These are phyloP conservation scores for Diabrotica undecimpunctata DNA, from an alignment of 1,140 invertebrate species.

Conservation along the genomic window DNA sequence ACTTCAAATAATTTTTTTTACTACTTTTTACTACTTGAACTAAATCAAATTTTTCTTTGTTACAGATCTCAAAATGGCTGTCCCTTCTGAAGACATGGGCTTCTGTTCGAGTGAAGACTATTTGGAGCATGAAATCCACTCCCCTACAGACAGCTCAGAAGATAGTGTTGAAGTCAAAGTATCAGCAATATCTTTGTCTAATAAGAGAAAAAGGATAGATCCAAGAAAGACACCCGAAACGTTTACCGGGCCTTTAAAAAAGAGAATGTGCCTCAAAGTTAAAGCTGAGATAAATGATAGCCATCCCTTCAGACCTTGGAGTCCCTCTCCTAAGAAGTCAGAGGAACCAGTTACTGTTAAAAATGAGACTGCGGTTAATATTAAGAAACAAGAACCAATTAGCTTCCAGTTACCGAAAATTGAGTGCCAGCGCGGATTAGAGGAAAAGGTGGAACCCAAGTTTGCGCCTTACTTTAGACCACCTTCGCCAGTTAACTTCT, in stretches of 20 bases:
- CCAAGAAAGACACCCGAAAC: conserved; percentile 52
- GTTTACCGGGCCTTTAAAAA: conserved; percentile 59
- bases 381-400: conserved; percentile 4
- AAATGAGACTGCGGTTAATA: neutral
- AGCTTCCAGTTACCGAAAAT: conserved; percentile 22
- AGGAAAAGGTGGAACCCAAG: conserved; percentile 9
- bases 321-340: conserved; percentile 38
- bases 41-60: conserved; percentile 14
- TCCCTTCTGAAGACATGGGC: conserved; percentile 54
- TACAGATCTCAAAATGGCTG: conserved; percentile 28
- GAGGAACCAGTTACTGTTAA: conserved; percentile 23
- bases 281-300: conserved; percentile 41
- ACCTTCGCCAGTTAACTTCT: conserved; percentile 25
- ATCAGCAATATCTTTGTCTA: conserved; percentile 57
- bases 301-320: conserved; percentile 58
- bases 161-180: conserved; percentile 70
- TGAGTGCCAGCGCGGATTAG: conserved; percentile 8
- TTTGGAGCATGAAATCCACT: conserved; percentile 47
- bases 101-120: conserved; percentile 68
- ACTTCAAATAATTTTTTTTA: too few relatives aligned
- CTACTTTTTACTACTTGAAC: too few relatives aligned
- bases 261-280: conserved; percentile 56
- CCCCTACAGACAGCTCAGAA: conserved; percentile 60
- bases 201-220: conserved; percentile 67
- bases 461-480: conserved; percentile 33